Conservation (phyloP, 1,140 invertebrate species). For the Drosophila triauraria region DNA sequence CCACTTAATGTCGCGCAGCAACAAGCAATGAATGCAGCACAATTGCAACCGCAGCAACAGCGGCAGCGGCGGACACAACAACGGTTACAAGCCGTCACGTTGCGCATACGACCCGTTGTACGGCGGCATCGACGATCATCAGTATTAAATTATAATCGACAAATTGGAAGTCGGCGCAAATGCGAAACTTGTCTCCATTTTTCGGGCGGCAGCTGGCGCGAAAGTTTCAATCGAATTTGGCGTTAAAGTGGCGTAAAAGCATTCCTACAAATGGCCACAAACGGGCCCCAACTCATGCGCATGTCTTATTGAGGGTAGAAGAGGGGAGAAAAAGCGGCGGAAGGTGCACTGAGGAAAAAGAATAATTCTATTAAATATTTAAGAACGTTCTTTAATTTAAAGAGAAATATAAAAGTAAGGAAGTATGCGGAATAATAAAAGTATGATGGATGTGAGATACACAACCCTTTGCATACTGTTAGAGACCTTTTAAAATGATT, state of each 20-base stretch:
- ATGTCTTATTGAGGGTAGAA: conserved; percentile 40
- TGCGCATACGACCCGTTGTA: conserved; percentile 33
- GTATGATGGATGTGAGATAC: no score
- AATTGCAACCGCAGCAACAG: conserved; percentile 17
- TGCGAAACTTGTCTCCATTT: conserved; percentile 18
- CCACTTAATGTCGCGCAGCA: conserved; percentile 59
- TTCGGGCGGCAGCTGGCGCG: conserved; percentile 19
- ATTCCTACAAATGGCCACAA: conserved; percentile 56
- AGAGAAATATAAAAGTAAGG: no score
- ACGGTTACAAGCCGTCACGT: conserved; percentile 25
- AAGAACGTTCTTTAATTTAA: background rate
- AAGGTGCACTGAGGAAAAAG: background rate
- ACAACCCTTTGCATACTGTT: background rate
- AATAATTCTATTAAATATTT: background rate
- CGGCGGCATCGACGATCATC: conserved; percentile 23
- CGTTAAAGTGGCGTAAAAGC: conserved; percentile 56
- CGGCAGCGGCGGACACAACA: conserved; percentile 24
- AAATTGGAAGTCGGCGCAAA: conserved; percentile 27
- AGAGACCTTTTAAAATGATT: background rate
- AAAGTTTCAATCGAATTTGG: conserved; percentile 57
- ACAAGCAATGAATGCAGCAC: conserved; percentile 57
- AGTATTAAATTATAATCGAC: conserved; percentile 40
- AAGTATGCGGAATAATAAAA: no score
- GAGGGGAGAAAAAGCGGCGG: background rate
- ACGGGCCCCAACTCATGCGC: conserved; percentile 46